Evolutionary conservation across 2,797 vertebrate genomes (phyloP).

Genomic region (Xiphophorus birchmanni): DNA sequence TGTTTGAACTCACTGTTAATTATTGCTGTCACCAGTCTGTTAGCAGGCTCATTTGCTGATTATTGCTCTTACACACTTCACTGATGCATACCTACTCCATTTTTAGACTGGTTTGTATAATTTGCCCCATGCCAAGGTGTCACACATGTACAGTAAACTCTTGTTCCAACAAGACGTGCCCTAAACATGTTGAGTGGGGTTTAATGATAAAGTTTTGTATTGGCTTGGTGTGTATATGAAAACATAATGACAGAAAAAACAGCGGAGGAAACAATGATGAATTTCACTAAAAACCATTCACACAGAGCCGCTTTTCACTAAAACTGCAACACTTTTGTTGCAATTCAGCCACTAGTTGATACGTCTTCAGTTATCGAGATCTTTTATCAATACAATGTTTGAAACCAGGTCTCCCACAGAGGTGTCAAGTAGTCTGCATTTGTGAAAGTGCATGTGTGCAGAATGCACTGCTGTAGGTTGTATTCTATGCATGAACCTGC

Average conservation of each 20-base stretch:
- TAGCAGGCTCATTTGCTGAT: slow-evolving; percentile 21
- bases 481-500: too few species aligned
- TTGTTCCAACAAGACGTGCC: slow-evolving; percentile 54
- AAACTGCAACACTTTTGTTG: too few species aligned
- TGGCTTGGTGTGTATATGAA: slow-evolving; percentile 33
- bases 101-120: slow-evolving; percentile 50
- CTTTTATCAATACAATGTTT: too few species aligned
- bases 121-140: slow-evolving; percentile 39
- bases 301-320: too few species aligned
- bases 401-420: too few species aligned
- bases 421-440: too few species aligned
- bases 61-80: slow-evolving; percentile 55
- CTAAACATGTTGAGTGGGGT: slow-evolving; percentile 44
- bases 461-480: too few species aligned
- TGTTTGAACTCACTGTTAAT: slow-evolving; percentile 28
- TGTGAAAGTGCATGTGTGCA: too few species aligned
- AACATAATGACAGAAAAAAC: slow-evolving; percentile 36
- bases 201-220: slow-evolving; percentile 72
- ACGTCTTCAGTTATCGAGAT: too few species aligned
- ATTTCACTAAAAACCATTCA: slow-evolving; percentile 6
- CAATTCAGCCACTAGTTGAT: too few species aligned
- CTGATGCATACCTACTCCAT: slow-evolving; percentile 48
- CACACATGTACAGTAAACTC: slow-evolving; percentile 22
- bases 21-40: slow-evolving; percentile 6
- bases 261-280: slow-evolving; percentile 14